Base-by-base conservation (phyloP, 2,888 invertebrate genomes). In the Agrochola macilenta region DNA sequence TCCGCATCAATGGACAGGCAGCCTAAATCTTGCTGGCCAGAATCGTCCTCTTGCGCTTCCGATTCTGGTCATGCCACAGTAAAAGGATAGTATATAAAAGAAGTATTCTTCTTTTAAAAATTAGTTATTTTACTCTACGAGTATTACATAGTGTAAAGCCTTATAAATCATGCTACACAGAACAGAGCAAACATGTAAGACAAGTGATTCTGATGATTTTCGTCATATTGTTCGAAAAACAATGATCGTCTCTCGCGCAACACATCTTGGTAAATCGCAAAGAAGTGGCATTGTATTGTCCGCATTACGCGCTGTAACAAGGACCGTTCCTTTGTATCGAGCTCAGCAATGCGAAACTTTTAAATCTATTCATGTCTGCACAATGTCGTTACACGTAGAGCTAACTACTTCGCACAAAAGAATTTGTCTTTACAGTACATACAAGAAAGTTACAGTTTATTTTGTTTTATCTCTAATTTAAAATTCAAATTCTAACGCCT, bases 271-370 rank as follows among this genome's bases (percentile, higher is more conserved):
- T 84, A 82, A 87, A 88, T 90, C 85, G 87, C 82, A 81, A 87
- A 89, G 85, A 83, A 81, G 78, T 85, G 72, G 84, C 81, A 89
- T 90, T 91, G 89, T 90, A 83, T 87, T 84, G 83, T 85, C 74
- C n/a, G 54, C 26, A 88, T 88, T 87, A 85, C 84, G 82, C 83
- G 81, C 74, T 79, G 84, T 89, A 90, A 90, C 87, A 90, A 91
- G 93, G 90, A 91, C 89, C 88, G 91, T 92, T 92, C 91, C 91
- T 92, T 93, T 93, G 93, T 93, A 90, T 90, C 84, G 88, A 80
- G 88, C 86, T 88, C 92, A 92, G 84, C 91, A 90, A 92, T 90
- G 92, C 91, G 92, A 92, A 90, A 91, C 93, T 89, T 85, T 83
- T 78, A 85, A 89, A 89, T 89, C 87, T 89, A 90, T 92, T 92